phyloP scores from a whole-genome alignment of 2,113 vertebrate genomes.

The Sinocyclocheilus rhinocerous region DNA sequence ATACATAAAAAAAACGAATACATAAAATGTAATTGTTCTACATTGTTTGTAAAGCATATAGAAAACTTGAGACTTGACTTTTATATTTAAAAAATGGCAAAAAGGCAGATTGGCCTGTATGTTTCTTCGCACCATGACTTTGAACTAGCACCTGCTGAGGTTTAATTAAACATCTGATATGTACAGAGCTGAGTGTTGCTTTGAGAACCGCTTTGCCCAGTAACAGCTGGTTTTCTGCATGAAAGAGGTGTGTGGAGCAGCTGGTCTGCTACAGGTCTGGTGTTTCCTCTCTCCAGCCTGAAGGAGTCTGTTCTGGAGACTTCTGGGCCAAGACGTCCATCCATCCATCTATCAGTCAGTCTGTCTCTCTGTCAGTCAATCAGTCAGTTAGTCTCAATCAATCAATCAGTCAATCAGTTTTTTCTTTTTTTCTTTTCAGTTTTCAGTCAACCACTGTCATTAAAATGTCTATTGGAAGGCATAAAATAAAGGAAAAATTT shows the following conservation, averaged over 20 bases:
- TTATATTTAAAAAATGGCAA: background rate
- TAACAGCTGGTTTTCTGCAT: slow-evolving; percentile 11
- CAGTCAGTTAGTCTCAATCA: slow-evolving; percentile 26
- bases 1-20: background rate
- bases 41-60: background rate
- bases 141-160: slow-evolving; percentile 11
- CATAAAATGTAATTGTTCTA: background rate
- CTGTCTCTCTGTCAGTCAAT: slow-evolving; percentile 12
- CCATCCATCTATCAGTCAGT: background rate
- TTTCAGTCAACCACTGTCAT: background rate
- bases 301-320: background rate
- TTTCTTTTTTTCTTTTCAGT: too few relatives aligned
- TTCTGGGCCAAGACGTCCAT: background rate
- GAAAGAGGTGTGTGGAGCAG: slow-evolving; percentile 1
- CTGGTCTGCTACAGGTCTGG: slow-evolving; percentile 21
- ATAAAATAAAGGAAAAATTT: background rate
- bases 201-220: background rate
- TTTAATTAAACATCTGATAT: slow-evolving; percentile 41
- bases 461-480: background rate
- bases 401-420: slow-evolving; percentile 21
- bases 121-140: background rate
- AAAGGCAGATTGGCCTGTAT: background rate
- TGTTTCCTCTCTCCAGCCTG: slow-evolving; percentile 4
- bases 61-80: background rate
- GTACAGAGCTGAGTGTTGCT: slow-evolving; percentile 8